Percentiles rank a stretch among this genome's conserved stretches.
These are phyloP conservation scores for Drosophila colorata DNA, from an alignment of 2,888 invertebrate species.

Conservation along the genomic window DNA sequence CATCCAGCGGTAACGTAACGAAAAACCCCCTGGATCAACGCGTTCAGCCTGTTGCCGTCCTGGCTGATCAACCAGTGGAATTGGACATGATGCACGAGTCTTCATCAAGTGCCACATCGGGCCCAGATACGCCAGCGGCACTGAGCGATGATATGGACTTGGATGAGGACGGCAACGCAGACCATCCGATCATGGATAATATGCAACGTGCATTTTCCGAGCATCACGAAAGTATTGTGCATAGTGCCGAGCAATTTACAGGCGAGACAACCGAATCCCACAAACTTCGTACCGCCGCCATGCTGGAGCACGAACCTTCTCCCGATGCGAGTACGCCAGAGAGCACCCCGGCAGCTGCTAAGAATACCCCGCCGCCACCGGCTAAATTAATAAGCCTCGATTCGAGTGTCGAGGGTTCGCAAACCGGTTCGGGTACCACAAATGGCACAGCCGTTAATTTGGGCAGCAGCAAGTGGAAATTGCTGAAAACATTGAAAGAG, in stretches of 20 bases:
- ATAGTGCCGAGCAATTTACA: not conserved
- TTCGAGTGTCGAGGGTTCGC: conserved; percentile 84
- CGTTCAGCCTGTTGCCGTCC: not conserved
- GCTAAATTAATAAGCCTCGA: conserved; percentile 66
- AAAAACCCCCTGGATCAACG: not conserved
- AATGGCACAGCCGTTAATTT: conserved; percentile 84
- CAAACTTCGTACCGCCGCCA: not conserved
- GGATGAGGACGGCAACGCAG: conserved; percentile 26
- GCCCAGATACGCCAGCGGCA: conserved; percentile 92
- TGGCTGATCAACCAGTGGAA: not conserved
- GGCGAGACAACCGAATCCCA: not conserved
- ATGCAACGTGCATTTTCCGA: not conserved
- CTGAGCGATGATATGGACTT: conserved; percentile 89
- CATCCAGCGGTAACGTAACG: not conserved
- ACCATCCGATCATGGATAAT: conserved; percentile 17
- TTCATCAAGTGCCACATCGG: conserved; percentile 94
- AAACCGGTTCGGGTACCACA: conserved; percentile 55
- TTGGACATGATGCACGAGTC: conserved; percentile 83
- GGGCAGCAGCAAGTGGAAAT: conserved; percentile 96
- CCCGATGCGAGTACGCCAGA: not conserved
- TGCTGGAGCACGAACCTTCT: not conserved
- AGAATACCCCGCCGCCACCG: not conserved
- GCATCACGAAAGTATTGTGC: not conserved
- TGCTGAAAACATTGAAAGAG: conserved; percentile 95
- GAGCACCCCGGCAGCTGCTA: not conserved